Evolutionary conservation across 1,140 invertebrate species (phyloP), one percentile per base, ranked within the genome.

Genomic region (Planococcus citri): DNA sequence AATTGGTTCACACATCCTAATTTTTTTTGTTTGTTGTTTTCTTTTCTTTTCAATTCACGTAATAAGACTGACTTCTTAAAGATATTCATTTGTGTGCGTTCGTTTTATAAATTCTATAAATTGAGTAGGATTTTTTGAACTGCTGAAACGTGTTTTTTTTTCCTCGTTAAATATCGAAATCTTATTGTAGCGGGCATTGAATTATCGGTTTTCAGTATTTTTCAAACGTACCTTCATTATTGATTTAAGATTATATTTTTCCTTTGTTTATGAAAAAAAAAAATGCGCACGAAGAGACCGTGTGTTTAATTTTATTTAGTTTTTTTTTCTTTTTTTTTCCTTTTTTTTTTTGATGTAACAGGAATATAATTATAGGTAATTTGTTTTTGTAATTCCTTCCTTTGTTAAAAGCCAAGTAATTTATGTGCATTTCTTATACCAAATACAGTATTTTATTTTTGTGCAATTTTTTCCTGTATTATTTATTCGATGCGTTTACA

Each of bases 351-450:
- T 51, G 4, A 3, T 51, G 17, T 51, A 51, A 51, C 41, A 51
- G 41, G 41, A 51, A 51, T 51, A 51, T 51, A 51, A 51, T 51
- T 51, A 17, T 51, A 51, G 41, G 41, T 51, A 51, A 51, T 51
- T 51, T 51, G 41, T 51, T 51, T 51, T 51, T 51, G 41, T 51
- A 51, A 51, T 51, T 51, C 41, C 41, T 51, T 51, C 17, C 41
- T 51, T n/a, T 51, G 41, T 51, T 51, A 51, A 51, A 51, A 51
- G 41, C 41, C 41, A 51, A 51, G 41, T 51, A 51, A 51, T 51
- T 6, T 51, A 51, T 51, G 41, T 51, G 41, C 41, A 51, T 51
- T 51, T 51, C 41, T 51, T 51, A 51, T 51, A 51, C 41, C 10
- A 51, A 51, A 51, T 51, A 51, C 41, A 51, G 41, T 51, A 51